phyloP scores from a whole-genome alignment of 2,797 vertebrate species.

The Pseudochirops cupreus region DNA sequence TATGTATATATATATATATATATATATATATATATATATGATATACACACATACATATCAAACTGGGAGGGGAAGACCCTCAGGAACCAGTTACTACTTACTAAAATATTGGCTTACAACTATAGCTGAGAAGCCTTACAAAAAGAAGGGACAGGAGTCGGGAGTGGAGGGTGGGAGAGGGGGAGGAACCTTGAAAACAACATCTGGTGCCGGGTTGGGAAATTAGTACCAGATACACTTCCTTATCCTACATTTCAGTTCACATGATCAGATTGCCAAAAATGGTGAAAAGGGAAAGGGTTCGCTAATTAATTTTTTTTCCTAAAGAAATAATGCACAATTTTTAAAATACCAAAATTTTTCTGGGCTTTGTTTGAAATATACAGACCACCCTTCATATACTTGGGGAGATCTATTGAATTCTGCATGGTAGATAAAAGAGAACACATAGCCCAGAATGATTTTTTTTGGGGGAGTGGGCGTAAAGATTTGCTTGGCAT shows the following conservation, averaged over 20 bases:
- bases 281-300: conserved; percentile 65
- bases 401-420: conserved; percentile 53
- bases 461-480: background rate
- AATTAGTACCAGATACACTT: conserved; percentile 79
- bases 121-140: background rate
- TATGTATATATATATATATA: too few relatives aligned
- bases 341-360: background rate
- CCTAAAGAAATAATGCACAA: conserved; percentile 60
- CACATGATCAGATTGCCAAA: conserved; percentile 54
- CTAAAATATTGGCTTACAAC: background rate
- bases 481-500: conserved; percentile 21
- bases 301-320: conserved; percentile 58
- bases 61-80: too few relatives aligned
- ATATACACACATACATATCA: too few relatives aligned
- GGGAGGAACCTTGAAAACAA: conserved; percentile 69
- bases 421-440: conserved; percentile 60
- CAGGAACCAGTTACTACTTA: too few relatives aligned
- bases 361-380: conserved; percentile 48
- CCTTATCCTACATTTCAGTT: conserved; percentile 71
- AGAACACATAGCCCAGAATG: background rate
- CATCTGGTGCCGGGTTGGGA: conserved; percentile 79
- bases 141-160: background rate
- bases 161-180: too few relatives aligned
- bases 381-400: background rate
- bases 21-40: too few relatives aligned